Base-by-base conservation (phyloP, 1,140 invertebrate species). In the Lutraria rhynchaena region DNA sequence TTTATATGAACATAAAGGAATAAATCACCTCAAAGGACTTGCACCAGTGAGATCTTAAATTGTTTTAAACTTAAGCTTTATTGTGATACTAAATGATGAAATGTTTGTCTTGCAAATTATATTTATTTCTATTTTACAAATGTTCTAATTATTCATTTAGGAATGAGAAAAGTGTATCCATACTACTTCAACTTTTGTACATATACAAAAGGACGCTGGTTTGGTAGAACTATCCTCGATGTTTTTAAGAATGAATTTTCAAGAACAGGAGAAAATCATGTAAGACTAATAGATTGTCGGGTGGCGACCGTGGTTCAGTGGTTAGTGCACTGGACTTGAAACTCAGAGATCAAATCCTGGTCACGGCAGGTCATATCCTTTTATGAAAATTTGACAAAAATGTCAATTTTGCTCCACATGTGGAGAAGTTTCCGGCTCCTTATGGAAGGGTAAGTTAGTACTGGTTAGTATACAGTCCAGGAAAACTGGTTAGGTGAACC, bases 151-250 rank as follows among this genome's bases (percentile, higher is more conserved):
- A 33, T 73, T 71, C 46, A 65, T 85, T 17, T 93, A 99, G 98
- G 98, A 85, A 94, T 99, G 70, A 94, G 99, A 75, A 99, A 99
- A 94, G 98, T 99, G 0, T 98, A 99, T 92, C 99, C 99, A 0
- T 99, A 99, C 93, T 98, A 98, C 92, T 99, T 98, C 93, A 98
- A 96, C 17, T 99, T 99, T 93, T 97, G 96, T 58, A 98, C 98
- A 13, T 98, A 98, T 93, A 98, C 97, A 17, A 99, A 99, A 94
- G 97, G 97, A 0, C 95, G 99, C 83, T 99, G 99, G 99, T 95
- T 99, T 4, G 98, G 98, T 22, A 96, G 98, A 90, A 96, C 96
- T 89, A 96, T 99, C 58, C 93, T 98, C 57, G 98, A 99, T 88
- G 97, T 99, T 22, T 99, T 99, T 92, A 95, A 95, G 0, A 94